These are phyloP conservation scores for Epinephelus moara DNA, from an alignment of 2,113 vertebrate genomes.

Conservation along the genomic window DNA sequence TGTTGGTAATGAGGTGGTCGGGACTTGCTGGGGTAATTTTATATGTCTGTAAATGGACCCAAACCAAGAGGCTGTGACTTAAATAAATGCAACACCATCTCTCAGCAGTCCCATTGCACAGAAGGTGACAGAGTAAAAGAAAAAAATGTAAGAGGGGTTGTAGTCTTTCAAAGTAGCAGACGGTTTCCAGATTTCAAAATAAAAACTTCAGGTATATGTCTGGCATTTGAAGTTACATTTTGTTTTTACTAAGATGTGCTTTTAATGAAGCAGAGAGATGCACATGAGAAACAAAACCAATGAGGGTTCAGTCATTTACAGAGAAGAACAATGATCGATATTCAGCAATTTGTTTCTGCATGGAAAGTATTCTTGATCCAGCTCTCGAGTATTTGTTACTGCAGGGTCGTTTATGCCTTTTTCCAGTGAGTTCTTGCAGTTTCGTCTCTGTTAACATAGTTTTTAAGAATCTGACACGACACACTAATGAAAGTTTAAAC, in stretches of 20 bases:
- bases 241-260: background rate
- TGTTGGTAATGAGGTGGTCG: constrained; percentile 82
- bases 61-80: constrained; percentile 73
- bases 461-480: background rate
- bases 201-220: background rate
- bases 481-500: background rate
- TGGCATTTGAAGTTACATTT: background rate
- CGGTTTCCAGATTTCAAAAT: constrained; percentile 11
- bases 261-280: background rate
- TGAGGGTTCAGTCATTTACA: constrained; percentile 10
- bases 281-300: background rate
- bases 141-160: background rate
- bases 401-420: background rate
- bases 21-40: constrained; percentile 77
- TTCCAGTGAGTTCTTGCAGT: background rate
- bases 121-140: constrained; percentile 30
- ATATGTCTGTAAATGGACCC: constrained; percentile 80
- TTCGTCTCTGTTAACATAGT: background rate
- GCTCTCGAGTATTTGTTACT: background rate
- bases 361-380: background rate
- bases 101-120: constrained; percentile 31
- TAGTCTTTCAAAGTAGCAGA: constrained; percentile 11
- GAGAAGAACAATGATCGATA: constrained; percentile 5
- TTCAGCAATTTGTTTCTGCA: background rate
- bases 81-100: constrained; percentile 67